Percentiles rank a stretch among this genome's conserved stretches.
phyloP scores from a whole-genome alignment of 1,140 invertebrate species.

The Lepidurus apus region DNA sequence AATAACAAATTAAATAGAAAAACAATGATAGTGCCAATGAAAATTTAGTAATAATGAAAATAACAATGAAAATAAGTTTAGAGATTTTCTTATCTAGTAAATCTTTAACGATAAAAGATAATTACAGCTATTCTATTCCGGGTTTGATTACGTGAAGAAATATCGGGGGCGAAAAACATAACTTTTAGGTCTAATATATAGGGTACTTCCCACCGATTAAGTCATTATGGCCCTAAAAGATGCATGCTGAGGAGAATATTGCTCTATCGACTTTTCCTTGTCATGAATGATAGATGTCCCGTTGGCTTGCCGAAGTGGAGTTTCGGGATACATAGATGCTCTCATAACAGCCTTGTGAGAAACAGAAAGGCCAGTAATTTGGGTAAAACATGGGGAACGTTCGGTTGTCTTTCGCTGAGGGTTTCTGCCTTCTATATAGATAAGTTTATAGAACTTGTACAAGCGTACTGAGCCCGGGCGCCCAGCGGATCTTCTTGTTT shows the following conservation, averaged over 20 bases:
- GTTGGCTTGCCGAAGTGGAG: not conserved
- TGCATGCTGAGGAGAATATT: not conserved
- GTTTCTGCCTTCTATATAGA: no score
- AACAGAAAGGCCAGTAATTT: not conserved
- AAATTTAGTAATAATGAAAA: no score
- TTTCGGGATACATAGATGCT: not conserved
- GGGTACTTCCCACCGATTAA: not conserved
- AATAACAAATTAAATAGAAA: no score
- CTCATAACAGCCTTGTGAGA: not conserved
- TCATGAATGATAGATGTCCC: not conserved
- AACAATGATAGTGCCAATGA: no score
- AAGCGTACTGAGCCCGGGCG: no score
- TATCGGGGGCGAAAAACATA: not conserved
- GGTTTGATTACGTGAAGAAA: not conserved
- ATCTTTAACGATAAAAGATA: no score
- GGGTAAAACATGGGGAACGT: no score
- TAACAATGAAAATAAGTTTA: no score
- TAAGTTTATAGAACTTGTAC: no score
- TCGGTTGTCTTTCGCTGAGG: no score
- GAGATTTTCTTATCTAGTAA: no score
- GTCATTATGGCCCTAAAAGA: not conserved
- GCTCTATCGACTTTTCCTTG: slow-evolving; percentile 7
- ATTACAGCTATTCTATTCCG: not conserved
- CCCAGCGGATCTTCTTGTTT: not conserved
- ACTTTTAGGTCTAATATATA: not conserved